Base-by-base conservation (phyloP, 2,113 vertebrate species). In the Egretta garzetta region DNA sequence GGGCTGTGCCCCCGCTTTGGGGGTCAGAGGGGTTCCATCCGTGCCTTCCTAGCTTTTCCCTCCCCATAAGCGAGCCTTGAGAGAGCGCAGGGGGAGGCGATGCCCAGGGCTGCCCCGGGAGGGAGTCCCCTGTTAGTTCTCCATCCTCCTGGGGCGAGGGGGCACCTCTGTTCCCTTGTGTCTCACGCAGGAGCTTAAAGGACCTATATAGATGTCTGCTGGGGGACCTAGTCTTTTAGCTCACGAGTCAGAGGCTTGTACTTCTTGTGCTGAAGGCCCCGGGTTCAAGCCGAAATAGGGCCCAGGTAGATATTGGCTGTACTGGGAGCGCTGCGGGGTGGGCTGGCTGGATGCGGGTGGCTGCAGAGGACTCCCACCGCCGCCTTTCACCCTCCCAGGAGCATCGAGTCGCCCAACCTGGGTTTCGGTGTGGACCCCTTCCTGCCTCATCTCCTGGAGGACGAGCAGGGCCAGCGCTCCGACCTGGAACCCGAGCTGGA, bases 401-500 rank as follows among this genome's bases (percentile, higher is more conserved):
- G 99, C 71, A 86, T 99, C 7, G 99, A 99, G 87, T 98, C 98
- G 1, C 98, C 99, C 5, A 92, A 66, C 93, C 89, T 98, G 64
- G 98, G 98, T 50, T 98, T 99, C 26, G 98, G 98, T 0, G 95
- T 97, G 0, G 99, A 99, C 9, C 85, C 84, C 35, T 94, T 98
- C 91, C 97, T 98, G 5, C 98, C 98, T 3, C 97, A 98, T 24
- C 98, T 99, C n/a, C 98, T 99, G 67, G 99, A 99, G 55, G 99
- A 99, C 0, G 98, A 98, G 33, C 94, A 98, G 52, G 98, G 98
- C 8, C 98, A 97, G 15, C 93, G 98, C 22, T 98, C 97, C 3
- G 98, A 98, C 76, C 92, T 98, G 60, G 98, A 98, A 9, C 91
- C 92, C 0, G 98, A 98, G 80, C 95, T 91, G 1, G 99, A 99